Percentiles rank a stretch among this genome's conserved stretches.
Evolutionary conservation across 2,888 invertebrate species (phyloP).

Genomic region (Tipula helvola): DNA sequence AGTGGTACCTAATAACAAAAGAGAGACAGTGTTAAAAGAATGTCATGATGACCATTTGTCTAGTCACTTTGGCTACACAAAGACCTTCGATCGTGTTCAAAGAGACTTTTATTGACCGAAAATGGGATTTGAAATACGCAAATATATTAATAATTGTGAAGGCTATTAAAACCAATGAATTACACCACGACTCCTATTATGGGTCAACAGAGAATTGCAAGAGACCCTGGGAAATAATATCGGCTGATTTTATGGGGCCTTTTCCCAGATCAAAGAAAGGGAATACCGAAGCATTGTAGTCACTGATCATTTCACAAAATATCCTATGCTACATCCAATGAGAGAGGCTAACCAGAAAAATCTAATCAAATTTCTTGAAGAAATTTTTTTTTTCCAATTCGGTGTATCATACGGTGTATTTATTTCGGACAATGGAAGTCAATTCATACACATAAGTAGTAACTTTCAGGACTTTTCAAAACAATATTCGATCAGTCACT

Average conservation of each 20-base stretch:
- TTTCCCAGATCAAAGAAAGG: not conserved
- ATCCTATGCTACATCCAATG: not conserved
- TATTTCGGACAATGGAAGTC: constrained; percentile 1
- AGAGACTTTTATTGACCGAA: not conserved
- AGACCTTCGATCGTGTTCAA: not conserved
- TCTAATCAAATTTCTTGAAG: not conserved
- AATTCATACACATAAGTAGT: too few relatives aligned
- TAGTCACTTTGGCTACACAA: not conserved
- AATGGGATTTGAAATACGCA: not conserved
- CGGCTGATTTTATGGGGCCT: not conserved
- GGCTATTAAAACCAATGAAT: not conserved
- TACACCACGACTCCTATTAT: not conserved
- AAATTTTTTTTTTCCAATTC: not conserved
- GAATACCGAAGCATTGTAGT: too few relatives aligned
- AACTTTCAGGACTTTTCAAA: too few relatives aligned
- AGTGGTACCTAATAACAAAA: not conserved
- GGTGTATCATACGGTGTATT: not conserved
- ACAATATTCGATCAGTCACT: too few relatives aligned
- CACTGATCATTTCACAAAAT: not conserved
- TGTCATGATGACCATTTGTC: not conserved
- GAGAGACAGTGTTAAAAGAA: not conserved
- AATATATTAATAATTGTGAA: not conserved
- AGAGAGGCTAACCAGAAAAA: not conserved
- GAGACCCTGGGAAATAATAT: not conserved
- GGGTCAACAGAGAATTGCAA: not conserved